Conservation (phyloP, 1,140 invertebrate species). For the Bacillus rossius region DNA sequence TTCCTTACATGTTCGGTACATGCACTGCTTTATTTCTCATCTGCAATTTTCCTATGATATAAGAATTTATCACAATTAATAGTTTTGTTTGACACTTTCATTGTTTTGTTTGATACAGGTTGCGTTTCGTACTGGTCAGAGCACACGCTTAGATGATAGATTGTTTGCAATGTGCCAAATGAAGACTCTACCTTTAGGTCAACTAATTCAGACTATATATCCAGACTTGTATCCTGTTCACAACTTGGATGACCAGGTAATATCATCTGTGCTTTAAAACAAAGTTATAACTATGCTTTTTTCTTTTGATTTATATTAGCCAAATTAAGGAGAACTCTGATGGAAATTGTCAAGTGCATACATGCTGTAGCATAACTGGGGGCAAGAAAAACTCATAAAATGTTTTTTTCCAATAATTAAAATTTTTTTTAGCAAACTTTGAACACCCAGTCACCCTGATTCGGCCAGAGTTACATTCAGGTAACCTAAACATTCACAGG, state of each 20-base stretch:
- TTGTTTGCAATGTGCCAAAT: conserved; percentile 91
- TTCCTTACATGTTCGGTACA: not conserved
- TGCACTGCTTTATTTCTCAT: not conserved
- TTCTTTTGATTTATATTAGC: too few species aligned
- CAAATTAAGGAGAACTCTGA: too few species aligned
- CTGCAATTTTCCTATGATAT: not conserved
- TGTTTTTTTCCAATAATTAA: too few species aligned
- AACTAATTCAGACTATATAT: conserved; percentile 83
- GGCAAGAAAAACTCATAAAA: too few species aligned
- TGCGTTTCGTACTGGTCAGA: conserved; percentile 81
- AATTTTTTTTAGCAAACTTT: too few species aligned
- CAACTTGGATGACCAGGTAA: conserved; percentile 58
- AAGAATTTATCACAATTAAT: conserved; percentile 4
- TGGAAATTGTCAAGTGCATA: too few species aligned
- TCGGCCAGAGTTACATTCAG: too few species aligned
- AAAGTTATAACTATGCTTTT: too few species aligned
- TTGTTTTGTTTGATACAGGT: conserved; percentile 47
- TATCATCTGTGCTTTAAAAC: conserved; percentile 24
- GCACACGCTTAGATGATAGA: conserved; percentile 88
- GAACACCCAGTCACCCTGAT: too few species aligned
- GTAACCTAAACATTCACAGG: too few species aligned
- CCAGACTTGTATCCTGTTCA: conserved; percentile 93
- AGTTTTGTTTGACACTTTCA: conserved; percentile 12
- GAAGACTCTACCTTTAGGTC: conserved; percentile 78
- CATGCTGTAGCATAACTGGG: too few species aligned